Conservation (phyloP, 2,797 vertebrate species). For the Rhynchotus rufescens region DNA sequence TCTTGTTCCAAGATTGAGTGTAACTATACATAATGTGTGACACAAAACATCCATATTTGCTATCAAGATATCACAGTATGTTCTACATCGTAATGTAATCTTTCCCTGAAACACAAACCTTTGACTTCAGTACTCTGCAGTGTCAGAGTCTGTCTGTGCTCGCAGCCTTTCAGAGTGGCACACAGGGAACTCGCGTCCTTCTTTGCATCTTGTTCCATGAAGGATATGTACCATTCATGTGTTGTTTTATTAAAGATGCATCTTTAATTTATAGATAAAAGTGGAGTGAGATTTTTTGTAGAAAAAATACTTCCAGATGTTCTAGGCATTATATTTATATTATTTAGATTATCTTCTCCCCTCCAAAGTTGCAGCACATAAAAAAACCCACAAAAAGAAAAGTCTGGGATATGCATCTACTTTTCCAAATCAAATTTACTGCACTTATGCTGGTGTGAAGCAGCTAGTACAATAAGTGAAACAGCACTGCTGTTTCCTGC, state of each 20-base stretch:
- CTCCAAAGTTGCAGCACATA: neutral
- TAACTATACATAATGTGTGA: neutral
- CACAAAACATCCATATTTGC: neutral
- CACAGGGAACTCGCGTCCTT: neutral
- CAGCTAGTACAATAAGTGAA: neutral
- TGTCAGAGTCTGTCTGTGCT: neutral
- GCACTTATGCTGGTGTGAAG: neutral
- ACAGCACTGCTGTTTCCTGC: neutral
- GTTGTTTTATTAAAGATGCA: neutral
- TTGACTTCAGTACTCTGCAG: neutral
- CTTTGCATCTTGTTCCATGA: neutral
- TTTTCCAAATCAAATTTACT: neutral
- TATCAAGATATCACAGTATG: neutral
- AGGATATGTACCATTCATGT: neutral
- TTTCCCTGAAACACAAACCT: neutral
- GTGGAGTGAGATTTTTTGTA: neutral
- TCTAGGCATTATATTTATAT: neutral
- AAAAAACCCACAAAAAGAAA: neutral
- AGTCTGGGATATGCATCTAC: neutral
- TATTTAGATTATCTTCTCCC: neutral
- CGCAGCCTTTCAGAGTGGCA: neutral
- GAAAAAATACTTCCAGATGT: neutral
- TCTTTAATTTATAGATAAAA: neutral
- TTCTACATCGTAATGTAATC: neutral
- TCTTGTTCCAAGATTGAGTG: neutral